A percentile compares a stretch with the other conserved stretches of the same genome.
These are phyloP conservation scores for Halictus rubicundus DNA, from an alignment of 1,140 invertebrate species.

Conservation along the genomic window DNA sequence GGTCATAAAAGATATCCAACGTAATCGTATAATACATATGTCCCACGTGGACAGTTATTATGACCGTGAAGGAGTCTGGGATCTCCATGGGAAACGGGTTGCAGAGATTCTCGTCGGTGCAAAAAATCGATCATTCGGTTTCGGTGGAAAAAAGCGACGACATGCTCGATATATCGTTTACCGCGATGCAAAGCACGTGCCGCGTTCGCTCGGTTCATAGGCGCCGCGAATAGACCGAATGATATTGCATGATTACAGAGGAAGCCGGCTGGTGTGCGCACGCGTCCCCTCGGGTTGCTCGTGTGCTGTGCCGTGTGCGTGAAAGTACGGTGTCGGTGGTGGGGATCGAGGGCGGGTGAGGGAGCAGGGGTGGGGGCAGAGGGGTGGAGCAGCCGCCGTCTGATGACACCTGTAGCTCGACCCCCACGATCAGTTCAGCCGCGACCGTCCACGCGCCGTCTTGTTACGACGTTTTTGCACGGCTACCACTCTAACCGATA, in stretches of 20 bases:
- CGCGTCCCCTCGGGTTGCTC: conserved; percentile 15
- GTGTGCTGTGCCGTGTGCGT: conserved; percentile 22
- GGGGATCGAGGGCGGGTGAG: conserved; percentile 41
- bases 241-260: conserved; percentile 46
- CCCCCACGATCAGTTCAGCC: conserved; percentile 74
- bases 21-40: too few species aligned
- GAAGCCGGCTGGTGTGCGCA: conserved; percentile 41
- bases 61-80: too few species aligned
- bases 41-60: too few species aligned
- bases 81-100: too few species aligned
- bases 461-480: conserved; percentile 61
- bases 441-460: conserved; percentile 75
- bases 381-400: conserved; percentile 58
- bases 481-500: conserved; percentile 45
- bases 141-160: neutral
- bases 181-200: conserved; percentile 36
- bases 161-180: conserved; percentile 4
- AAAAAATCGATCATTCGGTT: too few species aligned
- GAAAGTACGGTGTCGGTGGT: conserved; percentile 25
- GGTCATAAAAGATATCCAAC: too few species aligned
- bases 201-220: conserved; percentile 16
- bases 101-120: too few species aligned
- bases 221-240: conserved; percentile 34
- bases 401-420: conserved; percentile 79
- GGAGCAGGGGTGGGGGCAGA: conserved; percentile 42